These are phyloP conservation scores for Toxonevra muliebris DNA, from an alignment of 2,888 invertebrate genomes.

Conservation along the genomic window DNA sequence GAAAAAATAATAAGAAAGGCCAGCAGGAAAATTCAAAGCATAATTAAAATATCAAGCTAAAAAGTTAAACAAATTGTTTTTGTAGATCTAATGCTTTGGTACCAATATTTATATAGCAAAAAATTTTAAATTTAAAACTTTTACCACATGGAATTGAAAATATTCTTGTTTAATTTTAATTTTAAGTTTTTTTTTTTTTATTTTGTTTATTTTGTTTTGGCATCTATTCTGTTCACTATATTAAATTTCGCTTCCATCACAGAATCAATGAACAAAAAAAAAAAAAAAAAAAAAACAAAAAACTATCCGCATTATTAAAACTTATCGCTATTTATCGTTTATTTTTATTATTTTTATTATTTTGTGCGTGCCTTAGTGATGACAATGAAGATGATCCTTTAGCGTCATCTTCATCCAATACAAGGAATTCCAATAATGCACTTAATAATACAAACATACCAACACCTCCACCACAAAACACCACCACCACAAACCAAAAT, in stretches of 20 bases:
- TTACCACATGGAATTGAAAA: not conserved
- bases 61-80: too few relatives aligned
- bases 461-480: conserved; percentile 43
- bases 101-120: too few relatives aligned
- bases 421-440: conserved; percentile 53
- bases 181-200: conserved; percentile 14
- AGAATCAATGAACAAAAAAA: conserved; percentile 4
- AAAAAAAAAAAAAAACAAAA: conserved; percentile 4
- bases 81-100: too few relatives aligned
- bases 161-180: not conserved
- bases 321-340: conserved; percentile 24
- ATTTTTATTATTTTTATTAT: conserved; percentile 26
- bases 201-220: not conserved
- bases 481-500: conserved; percentile 43
- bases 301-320: conserved; percentile 23
- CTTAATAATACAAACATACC: conserved; percentile 44
- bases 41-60: not conserved
- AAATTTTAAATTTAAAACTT: not conserved
- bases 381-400: conserved; percentile 48
- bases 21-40: conserved; percentile 15
- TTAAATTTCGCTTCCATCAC: not conserved
- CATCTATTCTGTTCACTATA: not conserved
- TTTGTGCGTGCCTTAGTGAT: conserved; percentile 47
- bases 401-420: conserved; percentile 50
- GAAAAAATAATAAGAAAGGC: not conserved